These are phyloP conservation scores for Sarcophaga peregrina DNA, from an alignment of 1,140 invertebrate species.

Conservation along the genomic window DNA sequence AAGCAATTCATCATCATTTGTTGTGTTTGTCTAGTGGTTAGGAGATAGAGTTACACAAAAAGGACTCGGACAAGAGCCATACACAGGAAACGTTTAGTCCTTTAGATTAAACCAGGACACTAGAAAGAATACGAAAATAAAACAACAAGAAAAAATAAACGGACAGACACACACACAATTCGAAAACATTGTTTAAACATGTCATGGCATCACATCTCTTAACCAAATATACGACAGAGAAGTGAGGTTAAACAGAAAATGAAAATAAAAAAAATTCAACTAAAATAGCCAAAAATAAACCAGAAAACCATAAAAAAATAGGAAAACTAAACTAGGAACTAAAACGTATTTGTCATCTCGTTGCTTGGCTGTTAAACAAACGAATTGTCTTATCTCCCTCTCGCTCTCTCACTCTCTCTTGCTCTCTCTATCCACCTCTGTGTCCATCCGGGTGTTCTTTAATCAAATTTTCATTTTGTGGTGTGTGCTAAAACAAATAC, in stretches of 20 bases:
- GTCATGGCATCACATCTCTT: not conserved
- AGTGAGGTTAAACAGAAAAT: no score
- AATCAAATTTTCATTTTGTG: constrained; percentile 25
- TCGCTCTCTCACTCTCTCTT: no score
- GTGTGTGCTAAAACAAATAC: constrained; percentile 1
- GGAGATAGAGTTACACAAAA: not conserved
- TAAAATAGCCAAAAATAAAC: no score
- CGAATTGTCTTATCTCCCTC: no score
- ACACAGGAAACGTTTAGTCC: not conserved
- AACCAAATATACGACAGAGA: no score
- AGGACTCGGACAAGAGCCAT: not conserved
- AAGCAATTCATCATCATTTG: constrained; percentile 8
- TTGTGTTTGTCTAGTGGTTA: not conserved
- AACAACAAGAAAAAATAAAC: not conserved
- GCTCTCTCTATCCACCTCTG: not conserved
- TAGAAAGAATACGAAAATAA: not conserved
- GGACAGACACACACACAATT: not conserved
- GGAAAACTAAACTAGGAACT: not conserved
- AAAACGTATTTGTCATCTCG: not conserved
- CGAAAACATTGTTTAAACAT: not conserved
- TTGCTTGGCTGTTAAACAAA: not conserved
- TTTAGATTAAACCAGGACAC: not conserved
- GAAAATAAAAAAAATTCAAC: no score
- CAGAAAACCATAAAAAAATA: not conserved
- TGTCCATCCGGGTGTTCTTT: not conserved